phyloP scores from a whole-genome alignment of 2,888 invertebrate genomes.

The Drosophila niveifrons region DNA sequence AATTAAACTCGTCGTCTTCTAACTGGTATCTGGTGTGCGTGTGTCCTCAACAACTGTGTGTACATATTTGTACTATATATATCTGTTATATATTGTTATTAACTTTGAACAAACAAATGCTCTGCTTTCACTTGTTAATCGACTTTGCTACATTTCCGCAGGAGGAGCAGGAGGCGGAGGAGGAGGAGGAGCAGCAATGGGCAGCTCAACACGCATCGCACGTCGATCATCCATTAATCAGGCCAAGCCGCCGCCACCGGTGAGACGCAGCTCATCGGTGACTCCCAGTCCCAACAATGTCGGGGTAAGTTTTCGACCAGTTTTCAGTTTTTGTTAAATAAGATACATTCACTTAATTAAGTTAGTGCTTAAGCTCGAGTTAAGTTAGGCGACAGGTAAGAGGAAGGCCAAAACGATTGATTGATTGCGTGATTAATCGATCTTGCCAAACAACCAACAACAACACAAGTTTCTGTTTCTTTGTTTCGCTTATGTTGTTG shows the following conservation, averaged over 20 bases:
- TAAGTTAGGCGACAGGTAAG: conserved; percentile 23
- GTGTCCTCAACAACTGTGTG: conserved; percentile 64
- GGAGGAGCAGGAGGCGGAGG: conserved; percentile 58
- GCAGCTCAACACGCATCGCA: conserved; percentile 82
- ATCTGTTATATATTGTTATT: conserved; percentile 48
- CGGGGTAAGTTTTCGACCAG: conserved; percentile 78
- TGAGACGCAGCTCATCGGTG: conserved; percentile 91
- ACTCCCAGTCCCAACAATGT: conserved; percentile 84
- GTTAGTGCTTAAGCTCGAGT: conserved; percentile 51
- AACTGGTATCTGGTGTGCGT: conserved; percentile 61
- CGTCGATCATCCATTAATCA: conserved; percentile 85
- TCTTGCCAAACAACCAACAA: conserved; percentile 21
- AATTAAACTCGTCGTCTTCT: conserved; percentile 15
- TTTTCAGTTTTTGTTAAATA: background rate
- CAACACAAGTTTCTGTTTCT: conserved; percentile 30
- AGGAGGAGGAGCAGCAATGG: conserved; percentile 33
- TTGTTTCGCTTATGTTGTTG: conserved; percentile 37
- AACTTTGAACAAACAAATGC: conserved; percentile 36
- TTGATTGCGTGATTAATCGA: conserved; percentile 16
- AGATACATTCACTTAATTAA: conserved; percentile 33
- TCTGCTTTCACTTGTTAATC: conserved; percentile 8
- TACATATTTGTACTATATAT: conserved; percentile 46
- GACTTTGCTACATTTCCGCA: conserved; percentile 54
- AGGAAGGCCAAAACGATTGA: conserved; percentile 4
- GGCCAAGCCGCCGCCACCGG: conserved; percentile 92